Evolutionary conservation across 2,113 vertebrate genomes (phyloP).

Genomic region (Oncorhynchus gorbuscha): DNA sequence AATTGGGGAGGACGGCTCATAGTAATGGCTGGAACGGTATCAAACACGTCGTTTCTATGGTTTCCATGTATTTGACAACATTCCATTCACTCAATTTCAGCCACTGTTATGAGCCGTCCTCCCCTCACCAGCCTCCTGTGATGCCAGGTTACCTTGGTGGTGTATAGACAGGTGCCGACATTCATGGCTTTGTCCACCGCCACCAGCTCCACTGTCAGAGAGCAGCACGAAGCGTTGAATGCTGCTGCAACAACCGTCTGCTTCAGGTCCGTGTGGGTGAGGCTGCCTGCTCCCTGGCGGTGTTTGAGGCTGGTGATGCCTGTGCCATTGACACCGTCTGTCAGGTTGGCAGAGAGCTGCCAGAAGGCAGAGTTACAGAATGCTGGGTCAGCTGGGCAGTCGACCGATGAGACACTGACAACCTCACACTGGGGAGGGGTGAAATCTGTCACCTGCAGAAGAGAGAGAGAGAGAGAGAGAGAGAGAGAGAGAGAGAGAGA

Average conservation of each 20-base stretch:
- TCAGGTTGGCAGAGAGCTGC: conserved; percentile 62
- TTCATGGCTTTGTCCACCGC: conserved; percentile 69
- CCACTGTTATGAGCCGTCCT: no score
- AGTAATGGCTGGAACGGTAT: no score
- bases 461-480: no score
- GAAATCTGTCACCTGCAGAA: conserved; percentile 47
- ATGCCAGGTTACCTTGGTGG: conserved; percentile 26
- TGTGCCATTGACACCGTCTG: conserved; percentile 57
- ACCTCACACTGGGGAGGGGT: conserved; percentile 57
- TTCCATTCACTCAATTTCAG: no score
- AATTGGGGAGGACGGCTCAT: no score
- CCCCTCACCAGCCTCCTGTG: no score
- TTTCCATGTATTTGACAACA: no score
- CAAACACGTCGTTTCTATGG: no score
- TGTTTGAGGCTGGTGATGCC: conserved; percentile 53
- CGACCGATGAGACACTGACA: conserved; percentile 8
- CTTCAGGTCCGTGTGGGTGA: conserved; percentile 21
- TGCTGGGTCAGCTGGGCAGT: conserved; percentile 49
- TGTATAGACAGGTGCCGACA: conserved; percentile 66
- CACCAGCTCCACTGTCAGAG: conserved; percentile 56
- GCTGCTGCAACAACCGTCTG: conserved; percentile 13
- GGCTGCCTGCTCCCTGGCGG: conserved; percentile 50
- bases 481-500: no score
- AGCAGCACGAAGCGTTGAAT: conserved; percentile 70
- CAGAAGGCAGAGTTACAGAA: conserved; percentile 51